phyloP scores from a whole-genome alignment of 2,888 invertebrate genomes.

The Meliscaeva auricollis region DNA sequence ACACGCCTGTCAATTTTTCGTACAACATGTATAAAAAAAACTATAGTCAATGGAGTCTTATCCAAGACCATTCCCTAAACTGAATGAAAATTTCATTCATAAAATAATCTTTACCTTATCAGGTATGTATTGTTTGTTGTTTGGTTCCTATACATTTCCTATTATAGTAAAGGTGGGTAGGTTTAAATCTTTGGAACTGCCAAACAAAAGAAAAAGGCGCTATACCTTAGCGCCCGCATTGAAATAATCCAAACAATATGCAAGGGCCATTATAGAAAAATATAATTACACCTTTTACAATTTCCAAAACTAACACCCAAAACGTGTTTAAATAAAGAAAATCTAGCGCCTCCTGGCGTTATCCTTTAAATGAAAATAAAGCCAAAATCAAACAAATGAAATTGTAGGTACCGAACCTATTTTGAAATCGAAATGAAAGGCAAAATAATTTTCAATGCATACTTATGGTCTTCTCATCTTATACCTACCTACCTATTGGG shows the following conservation, averaged over 20 bases:
- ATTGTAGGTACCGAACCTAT: not conserved
- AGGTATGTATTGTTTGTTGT: too few relatives aligned
- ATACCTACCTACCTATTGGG: not conserved
- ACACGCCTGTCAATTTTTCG: too few relatives aligned
- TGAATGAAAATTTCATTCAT: too few relatives aligned
- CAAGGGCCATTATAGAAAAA: not conserved
- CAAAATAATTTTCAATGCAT: conserved; percentile 32
- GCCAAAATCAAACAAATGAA: conserved; percentile 44
- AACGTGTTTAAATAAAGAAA: conserved; percentile 48
- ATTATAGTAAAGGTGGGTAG: not conserved
- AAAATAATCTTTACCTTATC: too few relatives aligned
- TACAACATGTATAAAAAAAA: too few relatives aligned
- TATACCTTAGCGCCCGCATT: conserved; percentile 22
- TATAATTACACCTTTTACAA: conserved; percentile 49
- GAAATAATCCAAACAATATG: conserved; percentile 53
- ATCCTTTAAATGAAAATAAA: conserved; percentile 43
- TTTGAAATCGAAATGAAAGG: conserved; percentile 37
- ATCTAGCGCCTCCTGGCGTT: conserved; percentile 66
- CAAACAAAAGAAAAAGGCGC: conserved; percentile 38
- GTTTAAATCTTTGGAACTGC: not conserved
- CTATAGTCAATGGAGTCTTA: too few relatives aligned
- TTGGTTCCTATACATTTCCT: too few relatives aligned
- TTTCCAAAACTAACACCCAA: conserved; percentile 16
- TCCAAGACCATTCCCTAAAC: too few relatives aligned
- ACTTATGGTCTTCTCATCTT: not conserved